Conservation (phyloP, 1,140 invertebrate species). For the Drosophila pachea region DNA sequence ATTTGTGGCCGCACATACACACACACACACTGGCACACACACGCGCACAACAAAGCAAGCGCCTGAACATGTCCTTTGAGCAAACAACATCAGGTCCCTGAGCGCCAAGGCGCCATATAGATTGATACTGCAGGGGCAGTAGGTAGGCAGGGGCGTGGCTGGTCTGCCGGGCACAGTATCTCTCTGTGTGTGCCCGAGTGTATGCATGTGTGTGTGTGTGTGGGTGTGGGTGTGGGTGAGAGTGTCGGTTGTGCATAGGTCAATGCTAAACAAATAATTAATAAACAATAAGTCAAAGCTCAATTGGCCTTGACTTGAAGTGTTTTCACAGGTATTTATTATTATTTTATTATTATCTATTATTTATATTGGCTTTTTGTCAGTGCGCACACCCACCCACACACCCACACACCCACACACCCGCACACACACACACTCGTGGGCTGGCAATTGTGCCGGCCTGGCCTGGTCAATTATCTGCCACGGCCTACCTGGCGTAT, state of each 20-base stretch:
- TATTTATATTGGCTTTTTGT: conserved; percentile 16
- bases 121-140: not conserved
- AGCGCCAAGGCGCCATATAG: conserved; percentile 1
- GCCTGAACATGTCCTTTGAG: conserved; percentile 7
- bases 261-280: conserved; percentile 67
- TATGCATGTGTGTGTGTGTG: no score
- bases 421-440: not conserved
- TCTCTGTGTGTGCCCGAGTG: no score
- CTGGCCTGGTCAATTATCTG: conserved; percentile 63
- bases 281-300: conserved; percentile 54
- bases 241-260: conserved; percentile 14
- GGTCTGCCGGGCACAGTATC: no score
- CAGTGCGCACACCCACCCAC: not conserved
- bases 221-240: not conserved
- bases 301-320: conserved; percentile 58
- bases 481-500: conserved; percentile 25
- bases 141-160: no score
- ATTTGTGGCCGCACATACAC: conserved; percentile 25
- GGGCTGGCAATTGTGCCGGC: conserved; percentile 26
- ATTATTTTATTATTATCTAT: not conserved
- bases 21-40: not conserved
- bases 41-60: not conserved
- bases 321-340: conserved; percentile 36
- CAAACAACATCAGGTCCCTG: conserved; percentile 17
- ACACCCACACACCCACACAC: not conserved